Evolutionary conservation across 2,113 vertebrate species (phyloP), one percentile per base, ranked within the genome.

Genomic region (Leuciscus idus): DNA sequence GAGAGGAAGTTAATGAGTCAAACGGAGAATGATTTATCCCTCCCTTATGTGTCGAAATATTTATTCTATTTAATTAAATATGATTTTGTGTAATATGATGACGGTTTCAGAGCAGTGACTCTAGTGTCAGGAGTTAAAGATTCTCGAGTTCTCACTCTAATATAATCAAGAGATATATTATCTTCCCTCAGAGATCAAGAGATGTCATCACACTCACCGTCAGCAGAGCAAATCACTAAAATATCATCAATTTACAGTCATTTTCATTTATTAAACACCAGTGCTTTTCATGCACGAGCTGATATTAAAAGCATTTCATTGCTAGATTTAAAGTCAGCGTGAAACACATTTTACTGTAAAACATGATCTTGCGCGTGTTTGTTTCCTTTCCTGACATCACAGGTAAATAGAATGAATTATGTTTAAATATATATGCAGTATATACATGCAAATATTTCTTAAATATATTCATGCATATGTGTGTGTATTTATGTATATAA

Each of bases 161-260:
- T 66, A 66, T 83, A 80, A 88, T 88, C 64, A 57, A 52, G 26
- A 26, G 26, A 26, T 26, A 26, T 26, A 26, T 26, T 26, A 26
- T 26, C 26, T 26, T 26, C 87, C 82, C 76, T 55, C 75, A 6
- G 39, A 57, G 87, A 86, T 86, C 75, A 61, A 79, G 62, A 50
- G 79, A 80, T 82, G 26, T 88, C 87, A 85, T 85, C 87, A 83
- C 62, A 74, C 72, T 66, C 7, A 13, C 55, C 26, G 26, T 26
- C 26, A 26, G 26, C 26, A 26, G 26, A 26, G 26, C 26, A 26
- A 26, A 26, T 33, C 30, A 33, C 30, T 33, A 17, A 66, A 74
- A 86, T 66, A 66, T 83, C 74, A 88, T 88, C 64, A 57, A 52
- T 17, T 17, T 52, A 52, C 1, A 52, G 4, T 17, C 5, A 33